A percentile compares a stretch with the other conserved stretches of the same genome.
Evolutionary conservation across 2,888 invertebrate species (phyloP).

Genomic region (Drosophila peninsularis): DNA sequence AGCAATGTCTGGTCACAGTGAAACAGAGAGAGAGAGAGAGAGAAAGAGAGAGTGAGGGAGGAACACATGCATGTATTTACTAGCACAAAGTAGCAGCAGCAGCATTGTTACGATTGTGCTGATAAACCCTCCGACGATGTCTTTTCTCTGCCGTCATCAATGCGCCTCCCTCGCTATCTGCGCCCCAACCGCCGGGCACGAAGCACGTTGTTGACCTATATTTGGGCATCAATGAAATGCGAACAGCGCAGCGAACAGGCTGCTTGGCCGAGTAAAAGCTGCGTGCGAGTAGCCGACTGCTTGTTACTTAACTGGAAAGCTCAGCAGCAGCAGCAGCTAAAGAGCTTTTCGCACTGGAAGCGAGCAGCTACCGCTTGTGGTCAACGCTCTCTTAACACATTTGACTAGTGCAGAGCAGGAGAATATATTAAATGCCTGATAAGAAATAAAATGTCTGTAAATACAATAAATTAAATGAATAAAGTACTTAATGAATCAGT

Average conservation of each 20-base stretch:
- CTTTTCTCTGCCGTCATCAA: conserved; percentile 26
- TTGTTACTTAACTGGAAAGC: conserved; percentile 56
- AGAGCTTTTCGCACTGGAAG: conserved; percentile 57
- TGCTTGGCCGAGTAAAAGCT: conserved; percentile 69
- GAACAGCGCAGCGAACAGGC: conserved; percentile 32
- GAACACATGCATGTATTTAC: neutral
- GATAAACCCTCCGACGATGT: conserved; percentile 46
- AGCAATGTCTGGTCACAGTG: conserved; percentile 47
- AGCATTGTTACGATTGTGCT: conserved; percentile 49
- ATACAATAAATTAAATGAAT: neutral
- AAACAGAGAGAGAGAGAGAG: neutral
- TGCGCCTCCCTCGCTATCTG: neutral
- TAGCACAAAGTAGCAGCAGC: conserved; percentile 33
- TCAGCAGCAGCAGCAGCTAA: conserved; percentile 10
- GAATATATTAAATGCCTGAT: neutral
- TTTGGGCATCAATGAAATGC: conserved; percentile 82
- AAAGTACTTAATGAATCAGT: neutral
- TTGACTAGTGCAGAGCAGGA: conserved; percentile 7
- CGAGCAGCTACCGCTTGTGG: conserved; percentile 22
- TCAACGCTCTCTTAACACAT: conserved; percentile 8
- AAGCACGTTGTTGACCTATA: conserved; percentile 84
- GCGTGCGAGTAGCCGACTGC: conserved; percentile 47
- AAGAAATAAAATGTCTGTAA: neutral
- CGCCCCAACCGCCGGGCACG: conserved; percentile 39
- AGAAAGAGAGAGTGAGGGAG: neutral